phyloP scores from a whole-genome alignment of 2,888 invertebrate genomes.

The Colostygia pectinataria region DNA sequence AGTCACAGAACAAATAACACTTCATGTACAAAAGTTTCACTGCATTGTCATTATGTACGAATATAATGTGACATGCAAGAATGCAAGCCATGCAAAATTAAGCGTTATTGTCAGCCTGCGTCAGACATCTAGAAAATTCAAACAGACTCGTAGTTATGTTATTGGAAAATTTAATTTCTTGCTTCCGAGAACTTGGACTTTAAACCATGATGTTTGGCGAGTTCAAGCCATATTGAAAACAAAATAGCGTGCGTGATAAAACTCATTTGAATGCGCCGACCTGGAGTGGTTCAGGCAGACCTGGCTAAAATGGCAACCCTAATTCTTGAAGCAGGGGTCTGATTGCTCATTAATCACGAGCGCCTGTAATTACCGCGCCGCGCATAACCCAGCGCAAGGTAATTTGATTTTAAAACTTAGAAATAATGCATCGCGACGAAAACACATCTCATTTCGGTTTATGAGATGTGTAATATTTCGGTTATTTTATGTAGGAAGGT shows the following conservation, averaged over 20 bases:
- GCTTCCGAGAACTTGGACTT: too few species aligned
- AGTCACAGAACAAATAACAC: constrained; percentile 1
- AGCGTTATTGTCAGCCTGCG: background rate
- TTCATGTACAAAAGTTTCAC: background rate
- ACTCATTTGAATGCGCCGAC: background rate
- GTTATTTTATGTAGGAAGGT: too few species aligned
- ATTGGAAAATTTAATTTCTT: too few species aligned
- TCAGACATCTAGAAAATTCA: too few species aligned
- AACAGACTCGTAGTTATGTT: too few species aligned
- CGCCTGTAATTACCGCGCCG: constrained; percentile 72
- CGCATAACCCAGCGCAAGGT: constrained; percentile 51
- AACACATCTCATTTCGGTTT: constrained; percentile 33
- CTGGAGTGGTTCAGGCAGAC: constrained; percentile 8
- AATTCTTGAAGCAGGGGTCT: constrained; percentile 55
- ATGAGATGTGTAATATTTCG: background rate
- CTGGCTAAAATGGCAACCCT: constrained; percentile 47
- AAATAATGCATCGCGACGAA: constrained; percentile 56
- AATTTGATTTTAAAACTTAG: constrained; percentile 73
- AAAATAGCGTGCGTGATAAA: background rate
- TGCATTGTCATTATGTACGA: background rate
- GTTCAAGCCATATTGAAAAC: too few species aligned
- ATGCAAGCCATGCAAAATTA: background rate
- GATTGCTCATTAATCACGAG: constrained; percentile 79
- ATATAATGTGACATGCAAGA: background rate
- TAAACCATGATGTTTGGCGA: too few species aligned